Base-by-base conservation (phyloP, 2,113 vertebrate species). In the Eleginops maclovinus region DNA sequence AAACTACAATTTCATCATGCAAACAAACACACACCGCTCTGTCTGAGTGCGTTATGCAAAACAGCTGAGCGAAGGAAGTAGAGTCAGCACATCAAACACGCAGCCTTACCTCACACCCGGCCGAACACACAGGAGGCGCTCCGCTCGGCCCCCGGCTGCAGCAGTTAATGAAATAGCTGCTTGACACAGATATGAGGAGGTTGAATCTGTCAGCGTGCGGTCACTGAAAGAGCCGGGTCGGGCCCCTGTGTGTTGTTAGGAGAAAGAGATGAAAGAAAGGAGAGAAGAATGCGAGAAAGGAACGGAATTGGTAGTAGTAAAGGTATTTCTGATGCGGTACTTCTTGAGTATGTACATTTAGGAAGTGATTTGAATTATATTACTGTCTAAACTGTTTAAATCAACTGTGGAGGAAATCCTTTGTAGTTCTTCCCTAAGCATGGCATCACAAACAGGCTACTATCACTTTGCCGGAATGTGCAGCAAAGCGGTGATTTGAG, bases 91-190 rank as follows among this genome's bases (percentile, higher is more conserved):
- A 70, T 77, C 56, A 79, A 87, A 77, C 55, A 61, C 62, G 31
- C 58, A 22, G 71, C 77, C 82, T 85, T 78, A 87, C 89, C 84
- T 81, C 81, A 77, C 81, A 87, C 40, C 67, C 53, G 4, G 53
- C n/a, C 44, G 58, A 69, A 83, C 51, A 64, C 76, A 62, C 60
- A 62, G 50, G 62, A 78, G 56, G 43, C 44, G 63, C 64, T 88
- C n/a, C 77, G 31, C 74, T 84, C 47, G 67, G 36, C 53, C 60
- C 19, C 28, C 15, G 24, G 46, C 75, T 4, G 72, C 75, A 72
- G 70, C 71, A 80, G 87, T 82, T 70, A 87, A 88, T 40, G 79
- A 87, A 90, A 90, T 84, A 80, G 66, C 86, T 88, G 69, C 77
- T 73, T 79, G 86, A 83, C 82, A 69, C 69, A 73, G 74, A 89